Base-by-base conservation (phyloP, 2,113 vertebrate genomes). In the Physeter macrocephalus region DNA sequence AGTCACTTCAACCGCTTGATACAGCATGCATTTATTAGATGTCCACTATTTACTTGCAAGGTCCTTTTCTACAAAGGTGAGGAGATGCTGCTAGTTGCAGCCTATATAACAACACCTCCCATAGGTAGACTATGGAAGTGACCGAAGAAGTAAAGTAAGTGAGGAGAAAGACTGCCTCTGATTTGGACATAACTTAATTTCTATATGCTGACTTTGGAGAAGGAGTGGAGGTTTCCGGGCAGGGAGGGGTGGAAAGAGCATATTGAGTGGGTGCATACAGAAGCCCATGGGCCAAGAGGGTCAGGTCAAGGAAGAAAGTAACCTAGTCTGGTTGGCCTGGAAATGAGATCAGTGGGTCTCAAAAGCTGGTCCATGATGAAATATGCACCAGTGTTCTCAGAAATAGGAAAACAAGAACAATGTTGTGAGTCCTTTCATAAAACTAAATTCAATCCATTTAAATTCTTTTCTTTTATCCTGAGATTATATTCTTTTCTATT, bases 151-250 rank as follows among this genome's bases (percentile, higher is more conserved):
- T 59, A 46, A 80, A 5, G 25, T 80, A 72, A 61, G 3, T 39
- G 27, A 57, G 39, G 8, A 49, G 25, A 91, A 86, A 52, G 7
- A 34, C 59, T 86, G 39, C 23, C 83, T 89, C 57, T 88, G 17
- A 4, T 82, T 64, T 66, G 31, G 34, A 8, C 41, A 71, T 17
- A 88, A n/a, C 6, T 49, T 49, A 71, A 72, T 69, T 52, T 86
- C 90, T 88, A 87, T 41, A 66, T 83, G 52, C 9, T 72, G n/a
- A 82, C n/a, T 92, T 96, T 93, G 80, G 80, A 69, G 75, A 72
- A 87, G 23, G 18, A 90, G 2, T 66, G 31, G 52, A 54, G 15
- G 17, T 72, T 72, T 90, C 86, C 31, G 84, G n/a, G 57, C 36
- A 84, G 27, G 29, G 41, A 11, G 36, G 6, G 17, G 23, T 61